Conservation (phyloP, 1,140 invertebrate species). For the Pygmarrhopalites habei region DNA sequence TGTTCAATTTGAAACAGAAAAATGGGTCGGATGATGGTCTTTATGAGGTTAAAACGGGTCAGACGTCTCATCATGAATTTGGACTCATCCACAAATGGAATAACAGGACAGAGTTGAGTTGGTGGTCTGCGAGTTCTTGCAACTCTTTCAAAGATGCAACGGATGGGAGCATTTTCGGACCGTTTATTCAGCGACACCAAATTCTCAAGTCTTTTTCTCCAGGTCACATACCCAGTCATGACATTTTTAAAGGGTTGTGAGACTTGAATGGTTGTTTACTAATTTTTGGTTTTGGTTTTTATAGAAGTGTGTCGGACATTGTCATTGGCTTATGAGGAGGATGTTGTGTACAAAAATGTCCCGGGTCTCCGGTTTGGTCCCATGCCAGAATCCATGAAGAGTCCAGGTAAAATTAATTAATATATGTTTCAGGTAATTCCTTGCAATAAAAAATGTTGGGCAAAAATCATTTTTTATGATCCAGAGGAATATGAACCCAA, state of each 20-base stretch:
- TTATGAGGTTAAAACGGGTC: conserved; percentile 60
- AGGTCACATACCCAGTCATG: conserved; percentile 19
- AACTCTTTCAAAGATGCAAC: conserved; percentile 64
- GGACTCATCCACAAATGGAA: conserved; percentile 57
- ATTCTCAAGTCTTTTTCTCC: conserved; percentile 20
- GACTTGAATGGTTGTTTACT: too few relatives aligned
- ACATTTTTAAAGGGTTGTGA: too few relatives aligned
- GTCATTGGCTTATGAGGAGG: conserved; percentile 53
- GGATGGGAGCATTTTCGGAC: conserved; percentile 67
- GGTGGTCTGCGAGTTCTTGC: conserved; percentile 50
- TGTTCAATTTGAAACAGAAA: conserved; percentile 45
- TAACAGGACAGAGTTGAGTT: conserved; percentile 48
- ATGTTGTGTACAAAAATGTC: conserved; percentile 57
- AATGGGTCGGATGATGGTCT: conserved; percentile 52
- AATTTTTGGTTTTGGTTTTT: too few relatives aligned
- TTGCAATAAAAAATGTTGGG: too few relatives aligned
- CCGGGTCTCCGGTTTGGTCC: conserved; percentile 58
- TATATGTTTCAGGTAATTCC: too few relatives aligned
- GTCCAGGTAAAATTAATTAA: conserved; percentile 49
- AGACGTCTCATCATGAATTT: conserved; percentile 57
- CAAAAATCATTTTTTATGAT: too few relatives aligned
- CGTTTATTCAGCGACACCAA: conserved; percentile 50
- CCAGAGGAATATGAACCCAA: conserved; percentile 55
- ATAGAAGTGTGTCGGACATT: conserved; percentile 46
- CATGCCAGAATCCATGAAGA: conserved; percentile 52